These are phyloP conservation scores for Drosophila takahashii DNA, from an alignment of 1,140 invertebrate species.

Conservation along the genomic window DNA sequence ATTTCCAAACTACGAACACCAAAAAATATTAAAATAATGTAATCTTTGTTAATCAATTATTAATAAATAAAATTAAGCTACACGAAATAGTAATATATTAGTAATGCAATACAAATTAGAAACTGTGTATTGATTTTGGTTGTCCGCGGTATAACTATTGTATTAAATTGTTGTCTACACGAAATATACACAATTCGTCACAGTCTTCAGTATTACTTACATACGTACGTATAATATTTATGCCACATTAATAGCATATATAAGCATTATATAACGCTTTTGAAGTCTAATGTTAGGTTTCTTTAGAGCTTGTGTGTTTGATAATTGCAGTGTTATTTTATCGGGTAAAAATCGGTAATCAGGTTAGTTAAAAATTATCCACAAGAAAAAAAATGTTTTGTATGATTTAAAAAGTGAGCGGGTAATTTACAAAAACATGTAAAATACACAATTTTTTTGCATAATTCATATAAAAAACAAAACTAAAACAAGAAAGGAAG, in stretches of 20 bases:
- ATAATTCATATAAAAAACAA: not conserved
- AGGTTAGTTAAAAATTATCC: not conserved
- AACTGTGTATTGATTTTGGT: not conserved
- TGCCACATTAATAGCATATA: not conserved
- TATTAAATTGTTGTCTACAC: conserved; percentile 3
- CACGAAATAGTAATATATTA: no score
- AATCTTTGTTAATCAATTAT: no score
- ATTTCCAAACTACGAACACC: no score
- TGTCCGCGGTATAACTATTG: not conserved
- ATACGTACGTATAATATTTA: conserved; percentile 1
- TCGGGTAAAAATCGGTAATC: not conserved
- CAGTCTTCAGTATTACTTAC: conserved; percentile 6
- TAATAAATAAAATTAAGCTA: no score
- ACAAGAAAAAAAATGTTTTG: no score
- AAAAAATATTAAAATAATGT: not conserved
- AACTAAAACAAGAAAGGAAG: no score
- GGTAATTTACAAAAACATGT: not conserved
- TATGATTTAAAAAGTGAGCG: no score
- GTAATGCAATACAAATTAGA: not conserved
- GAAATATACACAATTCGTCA: conserved; percentile 4
- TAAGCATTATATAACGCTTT: not conserved
- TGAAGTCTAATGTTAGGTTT: not conserved
- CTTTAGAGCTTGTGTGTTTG: not conserved
- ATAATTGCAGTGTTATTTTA: not conserved
- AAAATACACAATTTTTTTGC: not conserved